Percentiles rank a stretch among this genome's conserved stretches.
These are phyloP conservation scores for Mormyrus proboscirostris DNA, from an alignment of 2,797 vertebrate species.

Conservation along the genomic window DNA sequence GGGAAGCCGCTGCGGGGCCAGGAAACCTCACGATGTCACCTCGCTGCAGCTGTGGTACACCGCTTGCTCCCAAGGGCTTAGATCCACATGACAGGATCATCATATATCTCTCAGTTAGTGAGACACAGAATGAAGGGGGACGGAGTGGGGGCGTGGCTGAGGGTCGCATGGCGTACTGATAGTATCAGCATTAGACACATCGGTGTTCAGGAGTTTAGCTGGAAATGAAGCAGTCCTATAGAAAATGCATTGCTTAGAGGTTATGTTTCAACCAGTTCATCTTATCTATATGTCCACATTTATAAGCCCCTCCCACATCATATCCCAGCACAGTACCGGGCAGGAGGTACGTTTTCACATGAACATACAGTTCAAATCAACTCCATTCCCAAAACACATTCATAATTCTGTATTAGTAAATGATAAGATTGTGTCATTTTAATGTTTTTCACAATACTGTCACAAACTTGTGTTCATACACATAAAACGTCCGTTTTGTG, in stretches of 20 bases:
- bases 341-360: background rate
- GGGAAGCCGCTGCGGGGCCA: background rate
- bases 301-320: background rate
- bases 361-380: background rate
- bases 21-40: background rate
- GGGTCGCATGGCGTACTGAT: background rate
- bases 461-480: background rate
- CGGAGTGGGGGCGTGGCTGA: background rate
- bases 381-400: background rate
- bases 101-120: background rate
- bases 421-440: background rate
- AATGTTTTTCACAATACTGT: background rate
- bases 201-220: background rate
- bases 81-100: background rate
- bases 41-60: background rate
- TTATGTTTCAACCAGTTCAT: background rate
- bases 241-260: background rate
- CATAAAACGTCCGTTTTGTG: background rate
- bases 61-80: background rate
- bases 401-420: background rate
- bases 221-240: background rate
- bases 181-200: background rate
- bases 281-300: background rate
- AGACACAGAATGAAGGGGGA: background rate
- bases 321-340: background rate